Base-by-base conservation (phyloP, 2,797 vertebrate genomes). In the Macropodus opercularis region DNA sequence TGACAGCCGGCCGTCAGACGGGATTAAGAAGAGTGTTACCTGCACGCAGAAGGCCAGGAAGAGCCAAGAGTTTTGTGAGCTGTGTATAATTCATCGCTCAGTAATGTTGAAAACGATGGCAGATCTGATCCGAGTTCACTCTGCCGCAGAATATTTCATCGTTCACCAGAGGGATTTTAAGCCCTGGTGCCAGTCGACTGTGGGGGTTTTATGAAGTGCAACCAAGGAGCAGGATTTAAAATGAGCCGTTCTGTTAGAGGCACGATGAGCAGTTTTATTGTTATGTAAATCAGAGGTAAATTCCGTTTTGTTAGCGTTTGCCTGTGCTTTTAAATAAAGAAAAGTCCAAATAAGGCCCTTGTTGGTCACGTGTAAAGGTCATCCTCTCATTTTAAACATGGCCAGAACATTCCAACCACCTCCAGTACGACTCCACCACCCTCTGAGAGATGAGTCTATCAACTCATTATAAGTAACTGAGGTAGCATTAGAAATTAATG, bases 1-100 rank as follows among this genome's bases (percentile, higher is more conserved):
- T 80, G 87, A 81, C 72, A 85, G 72, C 72, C 70, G 65, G 67
- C 76, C 87, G 86, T 87, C 84, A 79, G 56, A 63, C 51, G 34
- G 72, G 72, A 85, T 88, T 79, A 85, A 50, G 68, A 52, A 42
- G 53, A 68, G 56, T 6, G 23, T 51, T 71, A 80, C 75, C 80
- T 85, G 65, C 1, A 26, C 49, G 44, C 35, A 60, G 62, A 47
- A 40, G 55, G 50, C 63, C 68, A 69, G 32, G 63, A 81, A 43
- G 69, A 69, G 65, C 19, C 0, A 5, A 39, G 56, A 39, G 56
- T 41, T 66, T 76, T 59, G 42, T 57, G 67, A 73, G 70, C 40
- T 51, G 59, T 49, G 63, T 69, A 70, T 71, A 79, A 83, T 78
- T 84, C 57, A 62, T 80, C 59, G 50, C 57, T 53, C 46, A 11